Evolutionary conservation across 2,113 vertebrate genomes (phyloP).

Genomic region (Heteronetta atricapilla): DNA sequence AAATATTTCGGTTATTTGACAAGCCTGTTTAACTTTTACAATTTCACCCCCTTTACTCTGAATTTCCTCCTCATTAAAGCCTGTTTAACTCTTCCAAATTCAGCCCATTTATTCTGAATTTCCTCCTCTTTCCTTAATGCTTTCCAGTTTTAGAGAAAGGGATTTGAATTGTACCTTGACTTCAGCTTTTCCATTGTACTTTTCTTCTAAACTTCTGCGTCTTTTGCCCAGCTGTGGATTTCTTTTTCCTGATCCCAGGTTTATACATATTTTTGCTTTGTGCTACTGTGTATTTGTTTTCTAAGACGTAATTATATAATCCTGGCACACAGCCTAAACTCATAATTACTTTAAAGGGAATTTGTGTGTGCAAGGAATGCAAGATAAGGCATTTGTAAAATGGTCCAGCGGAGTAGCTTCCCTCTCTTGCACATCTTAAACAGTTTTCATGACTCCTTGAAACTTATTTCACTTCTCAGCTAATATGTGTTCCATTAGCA

Average conservation of each 20-base stretch:
- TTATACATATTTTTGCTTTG: neutral
- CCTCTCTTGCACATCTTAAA: neutral
- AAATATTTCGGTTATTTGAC: slow-evolving; percentile 56
- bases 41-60: slow-evolving; percentile 49
- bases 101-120: slow-evolving; percentile 52
- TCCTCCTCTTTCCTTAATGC: slow-evolving; percentile 43
- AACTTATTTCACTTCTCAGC: slow-evolving; percentile 8
- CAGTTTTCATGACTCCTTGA: neutral
- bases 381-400: neutral
- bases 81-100: slow-evolving; percentile 61
- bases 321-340: neutral
- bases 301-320: neutral
- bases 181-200: neutral
- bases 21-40: slow-evolving; percentile 57
- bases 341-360: slow-evolving; percentile 3
- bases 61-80: slow-evolving; percentile 54
- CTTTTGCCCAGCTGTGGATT: neutral
- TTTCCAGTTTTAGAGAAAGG: slow-evolving; percentile 36
- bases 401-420: neutral
- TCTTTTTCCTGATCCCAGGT: neutral
- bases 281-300: neutral
- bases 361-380: neutral
- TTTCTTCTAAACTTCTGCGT: neutral
- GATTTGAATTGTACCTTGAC: slow-evolving; percentile 45
- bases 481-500: slow-evolving; percentile 20